Percentiles rank a stretch among this genome's conserved stretches.
These are phyloP conservation scores for Serrognathus titanus DNA, from an alignment of 2,888 invertebrate genomes.

Conservation along the genomic window DNA sequence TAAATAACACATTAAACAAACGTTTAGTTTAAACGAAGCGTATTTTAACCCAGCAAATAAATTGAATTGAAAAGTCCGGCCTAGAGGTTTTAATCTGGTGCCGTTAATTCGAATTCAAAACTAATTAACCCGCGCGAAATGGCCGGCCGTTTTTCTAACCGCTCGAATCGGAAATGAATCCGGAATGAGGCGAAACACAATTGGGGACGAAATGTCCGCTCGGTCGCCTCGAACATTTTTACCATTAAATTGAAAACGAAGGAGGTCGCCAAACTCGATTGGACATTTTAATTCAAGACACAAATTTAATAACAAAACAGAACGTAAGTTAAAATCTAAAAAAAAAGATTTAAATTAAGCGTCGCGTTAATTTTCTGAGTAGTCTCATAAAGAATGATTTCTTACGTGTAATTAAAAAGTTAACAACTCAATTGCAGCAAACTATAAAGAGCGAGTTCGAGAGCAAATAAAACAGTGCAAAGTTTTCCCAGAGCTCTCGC, in stretches of 20 bases:
- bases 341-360: too few species aligned
- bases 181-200: constrained; percentile 14
- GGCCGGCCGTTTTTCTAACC: constrained; percentile 30
- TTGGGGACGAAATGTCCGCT: constrained; percentile 16
- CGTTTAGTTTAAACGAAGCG: background rate
- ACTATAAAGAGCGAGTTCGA: too few species aligned
- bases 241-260: constrained; percentile 16
- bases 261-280: background rate
- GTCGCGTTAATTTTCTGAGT: too few species aligned
- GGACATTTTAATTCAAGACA: too few species aligned
- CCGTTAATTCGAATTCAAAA: constrained; percentile 33
- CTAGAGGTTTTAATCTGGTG: constrained; percentile 23
- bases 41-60: background rate
- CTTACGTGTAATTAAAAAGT: too few species aligned
- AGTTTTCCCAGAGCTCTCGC: too few species aligned
- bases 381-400: too few species aligned
- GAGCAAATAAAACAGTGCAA: too few species aligned
- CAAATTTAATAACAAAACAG: too few species aligned
- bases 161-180: constrained; percentile 32
- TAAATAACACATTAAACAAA: too few species aligned
- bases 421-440: too few species aligned
- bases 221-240: constrained; percentile 9
- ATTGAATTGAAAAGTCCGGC: constrained; percentile 17
- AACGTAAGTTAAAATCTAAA: too few species aligned
- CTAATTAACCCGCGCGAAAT: constrained; percentile 31